Base-by-base conservation (phyloP, 2,797 vertebrate species). In the Gobionotothen gibberifrons region DNA sequence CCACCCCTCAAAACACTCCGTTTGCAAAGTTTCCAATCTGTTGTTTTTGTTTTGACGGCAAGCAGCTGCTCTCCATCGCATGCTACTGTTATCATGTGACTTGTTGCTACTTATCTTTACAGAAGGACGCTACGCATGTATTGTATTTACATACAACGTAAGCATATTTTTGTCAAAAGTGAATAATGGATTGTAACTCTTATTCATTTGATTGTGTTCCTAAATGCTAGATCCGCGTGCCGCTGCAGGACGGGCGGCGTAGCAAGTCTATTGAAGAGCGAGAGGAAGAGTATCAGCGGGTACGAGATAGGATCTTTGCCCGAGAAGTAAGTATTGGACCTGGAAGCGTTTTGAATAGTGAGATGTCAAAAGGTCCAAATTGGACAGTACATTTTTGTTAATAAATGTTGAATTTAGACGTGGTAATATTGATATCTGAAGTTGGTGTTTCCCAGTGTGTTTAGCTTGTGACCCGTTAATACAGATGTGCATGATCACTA, bases 181-280 rank as follows among this genome's bases (percentile, higher is more conserved):
- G 15, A 4, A 5, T 32, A 3, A 76, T 36, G 15, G 5, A 46
- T 58, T 22, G 1, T 44, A 22, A 19, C 4, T 15, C 5, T 54
- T 1, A n/a, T 48, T 49, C 54, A 36, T 44, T 17, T 57, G 1
- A 9, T 69, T 69, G 10, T 79, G 51, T 60, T 57, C 32, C 26
- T 36, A 63, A 77, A 74, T 93, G 74, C 87, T 93, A 99, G 98
- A 99, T 99, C 83, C 97, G 98, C 84, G 97, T 99, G 90, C 98
- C 98, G 74, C 95, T 99, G 92, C 98, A 99, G 95, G 98, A 99
- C 83, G 98, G 97, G 81, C 95, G 98, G 78, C 96, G 98, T 91
- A 99, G 98, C 93, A 99, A 99, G 93, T 99, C 98, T 77, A 99
- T 99, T 87, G 97, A 99, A 91, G 98, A 99, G 92, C 92, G 98